Percentiles rank a stretch among this genome's conserved stretches.
These are phyloP conservation scores for Hydractinia symbiolongicarpus DNA, from an alignment of 30 jellyfish, hydroid and myxozoan genomes.

Conservation along the genomic window DNA sequence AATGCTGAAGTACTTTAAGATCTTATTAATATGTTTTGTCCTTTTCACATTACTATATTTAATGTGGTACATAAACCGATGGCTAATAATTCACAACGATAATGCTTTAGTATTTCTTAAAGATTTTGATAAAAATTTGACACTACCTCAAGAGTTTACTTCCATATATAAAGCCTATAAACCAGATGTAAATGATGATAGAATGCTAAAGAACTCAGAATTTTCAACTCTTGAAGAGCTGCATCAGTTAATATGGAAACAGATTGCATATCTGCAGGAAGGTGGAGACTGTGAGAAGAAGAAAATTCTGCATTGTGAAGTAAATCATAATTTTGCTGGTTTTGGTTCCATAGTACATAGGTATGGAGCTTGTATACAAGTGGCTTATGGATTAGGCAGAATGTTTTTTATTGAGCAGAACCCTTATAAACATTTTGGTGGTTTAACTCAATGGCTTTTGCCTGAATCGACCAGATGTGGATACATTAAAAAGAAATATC, in stretches of 20 bases:
- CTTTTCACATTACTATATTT: too few relatives aligned
- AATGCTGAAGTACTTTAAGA: too few relatives aligned
- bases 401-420: slow-evolving; percentile 2
- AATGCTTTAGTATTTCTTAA: too few relatives aligned
- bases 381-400: slow-evolving; percentile 26
- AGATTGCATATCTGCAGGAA: slow-evolving; percentile 11
- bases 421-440: slow-evolving; percentile 4
- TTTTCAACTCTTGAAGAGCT: not conserved
- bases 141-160: too few relatives aligned
- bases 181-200: too few relatives aligned
- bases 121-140: too few relatives aligned
- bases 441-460: not conserved
- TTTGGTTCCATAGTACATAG: slow-evolving; percentile 18
- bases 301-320: slow-evolving; percentile 12
- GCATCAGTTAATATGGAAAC: slow-evolving; percentile 7
- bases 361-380: slow-evolving; percentile 26
- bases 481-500: not conserved
- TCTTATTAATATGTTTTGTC: too few relatives aligned
- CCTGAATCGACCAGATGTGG: slow-evolving; percentile 6
- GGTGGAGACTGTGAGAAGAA: slow-evolving; percentile 11
- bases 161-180: too few relatives aligned
- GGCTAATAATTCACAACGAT: too few relatives aligned
- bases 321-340: slow-evolving; percentile 3
- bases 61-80: too few relatives aligned
- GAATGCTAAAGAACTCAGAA: too few relatives aligned